Evolutionary conservation across 2,797 vertebrate species (phyloP).

Genomic region (Pseudochirops corinnae): DNA sequence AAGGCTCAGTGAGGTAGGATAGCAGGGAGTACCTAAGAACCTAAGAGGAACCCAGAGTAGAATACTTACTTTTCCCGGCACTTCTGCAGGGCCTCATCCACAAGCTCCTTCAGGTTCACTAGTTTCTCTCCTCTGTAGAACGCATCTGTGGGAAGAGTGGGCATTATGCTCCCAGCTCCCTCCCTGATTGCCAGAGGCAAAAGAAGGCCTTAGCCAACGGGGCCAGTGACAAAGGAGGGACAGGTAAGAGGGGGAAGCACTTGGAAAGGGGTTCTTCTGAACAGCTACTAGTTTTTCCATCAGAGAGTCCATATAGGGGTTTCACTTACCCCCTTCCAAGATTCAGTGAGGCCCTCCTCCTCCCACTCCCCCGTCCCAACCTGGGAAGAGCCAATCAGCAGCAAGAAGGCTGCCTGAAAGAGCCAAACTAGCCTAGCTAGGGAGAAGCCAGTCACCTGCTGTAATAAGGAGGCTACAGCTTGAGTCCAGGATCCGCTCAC

Average conservation of each 20-base stretch:
- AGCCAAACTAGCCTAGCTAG: background rate
- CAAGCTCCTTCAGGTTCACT: conserved; percentile 95
- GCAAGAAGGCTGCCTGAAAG: background rate
- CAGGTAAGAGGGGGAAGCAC: background rate
- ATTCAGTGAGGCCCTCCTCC: conserved; percentile 26
- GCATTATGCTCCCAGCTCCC: conserved; percentile 20
- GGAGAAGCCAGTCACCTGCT: conserved; percentile 88
- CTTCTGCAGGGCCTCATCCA: conserved; percentile 94
- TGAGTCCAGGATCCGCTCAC: conserved; percentile 95
- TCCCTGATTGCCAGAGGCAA: conserved; percentile 19
- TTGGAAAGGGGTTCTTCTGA: conserved; percentile 56
- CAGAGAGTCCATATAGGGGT: conserved; percentile 55
- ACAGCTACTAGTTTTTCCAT: conserved; percentile 51
- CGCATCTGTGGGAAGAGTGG: conserved; percentile 89
- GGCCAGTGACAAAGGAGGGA: conserved; percentile 22
- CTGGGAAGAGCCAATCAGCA: conserved; percentile 31
- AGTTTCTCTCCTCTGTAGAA: conserved; percentile 98
- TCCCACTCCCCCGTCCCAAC: conserved; percentile 34
- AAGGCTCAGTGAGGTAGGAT: conserved; percentile 46
- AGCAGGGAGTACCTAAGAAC: conserved; percentile 16
- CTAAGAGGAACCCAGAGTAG: conserved; percentile 28
- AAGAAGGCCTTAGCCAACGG: background rate
- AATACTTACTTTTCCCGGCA: conserved; percentile 93
- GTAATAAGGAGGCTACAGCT: conserved; percentile 94
- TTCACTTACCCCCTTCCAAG: conserved; percentile 13